These are phyloP conservation scores for Anadara kagoshimensis DNA, from an alignment of 1,140 invertebrate genomes.

Conservation along the genomic window DNA sequence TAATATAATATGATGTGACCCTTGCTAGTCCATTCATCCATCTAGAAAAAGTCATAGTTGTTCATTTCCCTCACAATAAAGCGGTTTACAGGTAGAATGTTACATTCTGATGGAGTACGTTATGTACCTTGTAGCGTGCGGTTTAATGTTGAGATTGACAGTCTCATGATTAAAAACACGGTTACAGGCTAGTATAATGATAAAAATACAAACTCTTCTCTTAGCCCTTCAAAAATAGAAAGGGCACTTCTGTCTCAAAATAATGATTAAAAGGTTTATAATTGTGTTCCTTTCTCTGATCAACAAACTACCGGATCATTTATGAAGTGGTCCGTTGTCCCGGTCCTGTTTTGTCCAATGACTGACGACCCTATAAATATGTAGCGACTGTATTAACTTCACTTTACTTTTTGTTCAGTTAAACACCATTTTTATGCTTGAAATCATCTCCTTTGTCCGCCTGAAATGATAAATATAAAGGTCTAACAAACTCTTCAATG, in stretches of 20 bases:
- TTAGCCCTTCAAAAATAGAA: constrained; percentile 6
- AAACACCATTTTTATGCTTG: constrained; percentile 39
- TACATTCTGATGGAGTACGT: too few species aligned
- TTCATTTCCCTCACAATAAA: too few species aligned
- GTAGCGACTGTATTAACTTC: constrained; percentile 29
- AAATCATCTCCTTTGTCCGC: constrained; percentile 18
- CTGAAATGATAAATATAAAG: constrained; percentile 27
- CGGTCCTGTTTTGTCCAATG: neutral
- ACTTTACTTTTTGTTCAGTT: constrained; percentile 25
- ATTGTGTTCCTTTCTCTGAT: constrained; percentile 9
- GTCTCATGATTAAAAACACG: too few species aligned
- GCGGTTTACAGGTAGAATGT: too few species aligned
- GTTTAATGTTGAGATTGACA: too few species aligned
- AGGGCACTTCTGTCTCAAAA: constrained; percentile 1
- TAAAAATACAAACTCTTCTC: neutral
- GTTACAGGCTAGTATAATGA: too few species aligned
- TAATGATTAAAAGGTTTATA: neutral
- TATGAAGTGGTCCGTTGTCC: neutral
- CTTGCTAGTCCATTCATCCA: too few species aligned
- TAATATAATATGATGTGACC: too few species aligned
- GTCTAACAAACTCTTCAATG: constrained; percentile 17
- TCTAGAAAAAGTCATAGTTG: too few species aligned
- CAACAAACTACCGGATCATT: neutral
- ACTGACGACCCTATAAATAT: constrained; percentile 5
- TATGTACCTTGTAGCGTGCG: too few species aligned